Evolutionary conservation across 92 coral and sea anemone genomes (phyloP).

Genomic region (Phymanthus crucifer): DNA sequence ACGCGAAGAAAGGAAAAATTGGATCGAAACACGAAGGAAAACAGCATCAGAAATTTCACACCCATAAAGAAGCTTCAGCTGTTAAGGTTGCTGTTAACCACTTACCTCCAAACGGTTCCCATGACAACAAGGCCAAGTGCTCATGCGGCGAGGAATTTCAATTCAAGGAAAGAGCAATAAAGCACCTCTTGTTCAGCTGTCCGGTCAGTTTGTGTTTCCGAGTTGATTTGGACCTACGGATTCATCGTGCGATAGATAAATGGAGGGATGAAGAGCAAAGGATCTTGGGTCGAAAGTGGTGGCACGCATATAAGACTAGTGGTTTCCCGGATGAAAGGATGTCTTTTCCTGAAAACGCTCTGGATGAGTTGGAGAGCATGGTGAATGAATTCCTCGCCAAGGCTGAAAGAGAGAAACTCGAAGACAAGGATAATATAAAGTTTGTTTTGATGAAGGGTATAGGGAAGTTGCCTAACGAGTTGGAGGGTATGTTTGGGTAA

Average conservation of each 20-base stretch:
- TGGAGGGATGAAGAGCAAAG: constrained; percentile 51
- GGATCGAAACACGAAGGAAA: not conserved
- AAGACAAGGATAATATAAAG: constrained; percentile 20
- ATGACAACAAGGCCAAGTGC: constrained; percentile 45
- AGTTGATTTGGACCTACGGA: constrained; percentile 41
- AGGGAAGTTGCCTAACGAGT: constrained; percentile 39
- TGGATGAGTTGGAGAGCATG: constrained; percentile 38
- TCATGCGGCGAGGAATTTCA: constrained; percentile 50
- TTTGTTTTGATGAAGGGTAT: constrained; percentile 55
- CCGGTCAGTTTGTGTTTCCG: constrained; percentile 59
- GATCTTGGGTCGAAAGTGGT: constrained; percentile 59
- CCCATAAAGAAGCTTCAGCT: not conserved
- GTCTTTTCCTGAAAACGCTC: constrained; percentile 40
- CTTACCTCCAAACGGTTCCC: constrained; percentile 4
- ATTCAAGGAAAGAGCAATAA: constrained; percentile 43
- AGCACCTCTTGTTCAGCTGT: constrained; percentile 50
- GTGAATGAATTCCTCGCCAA: constrained; percentile 30
- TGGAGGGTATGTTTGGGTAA: not conserved
- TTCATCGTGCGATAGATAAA: constrained; percentile 36
- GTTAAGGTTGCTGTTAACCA: not conserved
- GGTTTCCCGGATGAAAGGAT: constrained; percentile 47
- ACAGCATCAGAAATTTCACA: not conserved
- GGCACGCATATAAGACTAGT: constrained; percentile 59
- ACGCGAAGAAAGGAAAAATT: no score
- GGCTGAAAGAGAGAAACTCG: constrained; percentile 26